phyloP scores from a whole-genome alignment of 2,113 vertebrate species.

The Condylura cristata region DNA sequence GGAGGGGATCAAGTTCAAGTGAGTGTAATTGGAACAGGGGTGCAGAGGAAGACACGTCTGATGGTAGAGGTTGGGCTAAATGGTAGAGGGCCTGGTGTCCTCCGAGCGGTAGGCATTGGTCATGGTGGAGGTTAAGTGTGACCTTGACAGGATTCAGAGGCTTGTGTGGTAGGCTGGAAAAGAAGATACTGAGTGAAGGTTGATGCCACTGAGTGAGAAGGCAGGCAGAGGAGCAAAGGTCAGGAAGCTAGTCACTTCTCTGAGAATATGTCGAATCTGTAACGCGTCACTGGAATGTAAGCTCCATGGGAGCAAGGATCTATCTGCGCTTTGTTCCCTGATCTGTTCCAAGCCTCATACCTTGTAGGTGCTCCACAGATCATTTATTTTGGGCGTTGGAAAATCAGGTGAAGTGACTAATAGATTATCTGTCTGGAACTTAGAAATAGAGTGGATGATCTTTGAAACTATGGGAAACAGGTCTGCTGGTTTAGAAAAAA shows the following conservation, averaged over 20 bases:
- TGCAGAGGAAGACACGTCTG: background rate
- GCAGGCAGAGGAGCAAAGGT: background rate
- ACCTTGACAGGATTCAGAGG: background rate
- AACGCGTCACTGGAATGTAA: background rate
- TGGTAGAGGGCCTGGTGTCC: background rate
- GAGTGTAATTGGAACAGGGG: background rate
- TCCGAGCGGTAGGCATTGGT: background rate
- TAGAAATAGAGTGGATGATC: background rate
- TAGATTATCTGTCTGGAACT: background rate
- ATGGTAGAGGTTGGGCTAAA: background rate
- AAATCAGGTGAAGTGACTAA: background rate
- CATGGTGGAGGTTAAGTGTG: background rate
- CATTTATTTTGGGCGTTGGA: background rate
- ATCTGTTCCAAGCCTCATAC: background rate
- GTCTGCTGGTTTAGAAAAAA: background rate
- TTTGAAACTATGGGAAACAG: background rate
- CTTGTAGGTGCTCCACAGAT: background rate
- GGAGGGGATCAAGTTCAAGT: background rate
- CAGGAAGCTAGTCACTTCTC: background rate
- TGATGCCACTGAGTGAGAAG: background rate
- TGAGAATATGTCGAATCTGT: background rate
- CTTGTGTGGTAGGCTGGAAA: background rate
- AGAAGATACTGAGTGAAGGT: background rate
- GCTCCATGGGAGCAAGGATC: background rate
- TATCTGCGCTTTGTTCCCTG: background rate